Evolutionary conservation across 2,888 invertebrate species (phyloP).

Genomic region (Chalcis sispes): DNA sequence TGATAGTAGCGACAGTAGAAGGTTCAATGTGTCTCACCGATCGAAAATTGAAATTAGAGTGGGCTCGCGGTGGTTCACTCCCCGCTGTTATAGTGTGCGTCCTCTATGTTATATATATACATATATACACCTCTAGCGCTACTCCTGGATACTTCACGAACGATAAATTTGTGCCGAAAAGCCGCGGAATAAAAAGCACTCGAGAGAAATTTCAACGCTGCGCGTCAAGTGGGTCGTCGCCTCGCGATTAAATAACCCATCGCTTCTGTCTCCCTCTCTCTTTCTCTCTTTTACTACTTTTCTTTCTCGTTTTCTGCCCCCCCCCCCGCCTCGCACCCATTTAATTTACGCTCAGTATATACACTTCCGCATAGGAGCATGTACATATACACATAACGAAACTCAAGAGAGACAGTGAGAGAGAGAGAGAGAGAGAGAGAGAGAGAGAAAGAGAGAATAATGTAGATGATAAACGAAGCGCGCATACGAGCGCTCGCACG

Average conservation of each 20-base stretch:
- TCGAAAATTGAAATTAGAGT: conserved; percentile 59
- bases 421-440: neutral
- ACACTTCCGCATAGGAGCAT: neutral
- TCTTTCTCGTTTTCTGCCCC: neutral
- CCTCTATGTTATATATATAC: too few relatives aligned
- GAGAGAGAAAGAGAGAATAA: neutral
- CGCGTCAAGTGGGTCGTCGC: conserved; percentile 48
- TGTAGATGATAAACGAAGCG: conserved; percentile 35
- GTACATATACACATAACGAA: conserved; percentile 24
- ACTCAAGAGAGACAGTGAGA: neutral
- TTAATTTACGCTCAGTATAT: too few relatives aligned
- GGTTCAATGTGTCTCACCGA: conserved; percentile 46
- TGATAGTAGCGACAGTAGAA: too few relatives aligned
- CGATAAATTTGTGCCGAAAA: conserved; percentile 48
- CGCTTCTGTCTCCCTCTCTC: conserved; percentile 3
- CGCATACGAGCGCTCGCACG: neutral
- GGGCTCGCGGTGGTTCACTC: neutral
- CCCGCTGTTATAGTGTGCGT: too few relatives aligned
- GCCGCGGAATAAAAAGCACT: conserved; percentile 48
- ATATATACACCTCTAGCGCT: too few relatives aligned
- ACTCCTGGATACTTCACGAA: conserved; percentile 34
- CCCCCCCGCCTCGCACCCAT: neutral
- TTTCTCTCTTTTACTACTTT: conserved; percentile 14
- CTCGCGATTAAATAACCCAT: conserved; percentile 38
- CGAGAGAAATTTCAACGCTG: conserved; percentile 34